Percentiles rank a stretch among this genome's conserved stretches.
Conservation (phyloP, 2,888 invertebrate species). For the Nematopogon swammerdamellus region DNA sequence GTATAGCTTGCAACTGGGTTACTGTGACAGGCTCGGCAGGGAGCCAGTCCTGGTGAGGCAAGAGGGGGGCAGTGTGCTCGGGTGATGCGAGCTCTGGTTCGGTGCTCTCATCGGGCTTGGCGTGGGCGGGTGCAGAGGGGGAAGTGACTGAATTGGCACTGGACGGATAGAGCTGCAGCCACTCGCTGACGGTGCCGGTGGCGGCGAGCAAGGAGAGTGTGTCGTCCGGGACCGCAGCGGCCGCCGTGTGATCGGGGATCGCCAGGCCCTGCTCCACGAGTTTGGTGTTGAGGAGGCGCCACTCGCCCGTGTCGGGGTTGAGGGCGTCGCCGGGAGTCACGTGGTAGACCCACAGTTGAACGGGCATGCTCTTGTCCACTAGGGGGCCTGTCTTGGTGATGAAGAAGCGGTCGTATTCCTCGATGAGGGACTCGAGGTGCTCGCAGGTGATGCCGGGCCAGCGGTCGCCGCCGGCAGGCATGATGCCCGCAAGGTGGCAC, state of each 20-base stretch:
- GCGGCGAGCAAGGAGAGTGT: constrained; percentile 33
- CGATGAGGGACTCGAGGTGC: constrained; percentile 52
- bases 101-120: no score
- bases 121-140: no score
- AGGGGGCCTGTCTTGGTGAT: constrained; percentile 53
- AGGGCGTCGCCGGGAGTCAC: constrained; percentile 61
- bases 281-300: constrained; percentile 62
- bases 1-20: constrained; percentile 53
- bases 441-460: constrained; percentile 64
- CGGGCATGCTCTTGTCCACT: constrained; percentile 47
- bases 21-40: constrained; percentile 47
- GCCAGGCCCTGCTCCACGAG: constrained; percentile 67
- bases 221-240: constrained; percentile 15
- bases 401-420: constrained; percentile 44
- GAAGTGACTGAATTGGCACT: no score
- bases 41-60: constrained; percentile 49
- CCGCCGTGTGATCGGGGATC: constrained; percentile 24
- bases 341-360: constrained; percentile 65
- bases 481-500: constrained; percentile 67
- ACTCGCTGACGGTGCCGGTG: constrained; percentile 34
- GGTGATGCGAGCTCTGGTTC: constrained; percentile 8
- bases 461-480: constrained; percentile 62
- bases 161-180: constrained; percentile 32
- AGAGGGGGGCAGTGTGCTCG: neutral
- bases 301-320: constrained; percentile 60